These are phyloP conservation scores for Acrocyrtus sp. DNA, from an alignment of 2,888 invertebrate genomes.

Conservation along the genomic window DNA sequence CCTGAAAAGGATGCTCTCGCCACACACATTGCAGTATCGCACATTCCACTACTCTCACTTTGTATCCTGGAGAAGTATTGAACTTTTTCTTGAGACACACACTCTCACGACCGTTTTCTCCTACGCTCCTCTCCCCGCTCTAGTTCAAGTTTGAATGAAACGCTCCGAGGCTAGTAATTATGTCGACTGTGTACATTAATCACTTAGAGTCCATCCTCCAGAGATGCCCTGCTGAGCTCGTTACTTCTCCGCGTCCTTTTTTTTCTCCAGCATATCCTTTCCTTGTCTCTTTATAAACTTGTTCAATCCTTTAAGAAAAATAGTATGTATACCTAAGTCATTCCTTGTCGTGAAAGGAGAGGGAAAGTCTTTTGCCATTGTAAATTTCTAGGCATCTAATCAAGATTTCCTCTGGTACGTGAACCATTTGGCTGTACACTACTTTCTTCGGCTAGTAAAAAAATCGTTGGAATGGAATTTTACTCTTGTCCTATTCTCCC, in stretches of 20 bases:
- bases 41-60: too few species aligned
- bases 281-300: not conserved
- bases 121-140: too few species aligned
- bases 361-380: too few species aligned
- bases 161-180: conserved; percentile 54
- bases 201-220: conserved; percentile 52
- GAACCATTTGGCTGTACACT: not conserved
- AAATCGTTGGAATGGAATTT: not conserved
- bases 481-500: not conserved
- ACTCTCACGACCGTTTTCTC: too few species aligned
- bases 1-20: too few species aligned
- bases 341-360: not conserved
- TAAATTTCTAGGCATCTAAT: too few species aligned
- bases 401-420: too few species aligned
- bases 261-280: not conserved
- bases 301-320: conserved; percentile 5
- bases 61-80: too few species aligned
- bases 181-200: conserved; percentile 58
- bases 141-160: conserved; percentile 50
- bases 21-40: too few species aligned
- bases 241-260: conserved; percentile 36
- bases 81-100: conserved; percentile 29
- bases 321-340: not conserved
- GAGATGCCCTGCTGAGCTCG: conserved; percentile 45
- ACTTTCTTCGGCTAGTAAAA: not conserved